Percentiles rank a stretch among this genome's conserved stretches.
Evolutionary conservation across 1,140 invertebrate genomes (phyloP).

Genomic region (Bombyx mandarina): DNA sequence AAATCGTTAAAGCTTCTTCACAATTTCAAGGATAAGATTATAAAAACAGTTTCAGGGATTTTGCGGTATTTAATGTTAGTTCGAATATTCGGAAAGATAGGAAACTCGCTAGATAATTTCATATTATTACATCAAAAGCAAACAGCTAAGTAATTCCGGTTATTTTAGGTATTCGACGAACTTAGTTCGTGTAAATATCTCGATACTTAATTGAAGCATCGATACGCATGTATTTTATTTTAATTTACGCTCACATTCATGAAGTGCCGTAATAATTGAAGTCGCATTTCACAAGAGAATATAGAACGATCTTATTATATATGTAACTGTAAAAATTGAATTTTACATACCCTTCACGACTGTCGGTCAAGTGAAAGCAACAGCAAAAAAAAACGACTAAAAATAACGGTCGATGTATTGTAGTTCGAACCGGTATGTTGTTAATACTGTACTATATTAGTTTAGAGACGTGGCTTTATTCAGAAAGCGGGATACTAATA

Average conservation of each 20-base stretch:
- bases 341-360: conserved; percentile 1
- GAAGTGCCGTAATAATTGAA: too few relatives aligned
- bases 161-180: too few relatives aligned
- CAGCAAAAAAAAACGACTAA: conserved; percentile 1
- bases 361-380: conserved; percentile 3
- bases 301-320: not conserved
- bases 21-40: conserved; percentile 9
- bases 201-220: too few relatives aligned
- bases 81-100: conserved; percentile 1
- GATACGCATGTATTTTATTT: too few relatives aligned
- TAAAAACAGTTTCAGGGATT: conserved; percentile 5
- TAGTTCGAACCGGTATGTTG: not conserved
- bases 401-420: not conserved
- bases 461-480: too few relatives aligned
- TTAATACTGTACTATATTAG: not conserved
- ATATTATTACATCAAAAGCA: not conserved
- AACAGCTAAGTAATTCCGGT: too few relatives aligned
- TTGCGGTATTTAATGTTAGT: not conserved
- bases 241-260: too few relatives aligned
- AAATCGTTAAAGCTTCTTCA: conserved; percentile 10
- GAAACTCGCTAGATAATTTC: not conserved
- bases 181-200: too few relatives aligned
- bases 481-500: not conserved
- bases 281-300: too few relatives aligned
- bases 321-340: conserved; percentile 2